Evolutionary conservation across 2,888 invertebrate species (phyloP), one percentile per base, ranked within the genome.

Genomic region (Orthonevra nobilis): DNA sequence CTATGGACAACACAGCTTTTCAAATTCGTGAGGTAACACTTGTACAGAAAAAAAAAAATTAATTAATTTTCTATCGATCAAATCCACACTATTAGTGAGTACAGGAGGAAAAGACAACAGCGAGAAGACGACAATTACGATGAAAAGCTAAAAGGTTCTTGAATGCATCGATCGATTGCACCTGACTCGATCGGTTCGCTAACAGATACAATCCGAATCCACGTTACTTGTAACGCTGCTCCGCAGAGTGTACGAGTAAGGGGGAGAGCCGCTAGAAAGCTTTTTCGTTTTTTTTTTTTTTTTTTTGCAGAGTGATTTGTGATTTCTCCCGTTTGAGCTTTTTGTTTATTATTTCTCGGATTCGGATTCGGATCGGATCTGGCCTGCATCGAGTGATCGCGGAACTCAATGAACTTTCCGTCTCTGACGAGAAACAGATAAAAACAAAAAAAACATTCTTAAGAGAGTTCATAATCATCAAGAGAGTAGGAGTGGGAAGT

Each of bases 151-250:
- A 38, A 61, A 68, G 61, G 73, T 73, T 79, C 79, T 79, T 73
- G 56, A 79, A 73, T 79, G 66, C 79, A 40, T 60, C 66, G 72
- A 79, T 73, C 73, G 72, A 79, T 73, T 79, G 73, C 79, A 79
- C 79, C 79, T 79, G 79, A 79, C 73, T 68, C 48, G 68, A 73
- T 73, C 68, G 56, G 61, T 50, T 73, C 50, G 28, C 60, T 38
- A 42, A 48, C 61, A 48, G 72, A 66, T 66, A 66, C 61, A 70
- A 72, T 70, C 54, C 48, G 54, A 70, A 72, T 70, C 54, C 48
- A 60, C 60, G 54, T 61, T 50, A 61, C 73, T 79, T 52, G 19
- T 52, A 60, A 46, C 30, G 58, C 30, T 58, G 58, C 12, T 60
- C 54, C 32, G 44, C 50, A 44, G n/a, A n/a, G 60, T 60, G 40